Percentiles rank a stretch among this genome's conserved stretches.
These are phyloP conservation scores for Furcifer pardalis DNA, from an alignment of 2,797 vertebrate genomes.

Conservation along the genomic window DNA sequence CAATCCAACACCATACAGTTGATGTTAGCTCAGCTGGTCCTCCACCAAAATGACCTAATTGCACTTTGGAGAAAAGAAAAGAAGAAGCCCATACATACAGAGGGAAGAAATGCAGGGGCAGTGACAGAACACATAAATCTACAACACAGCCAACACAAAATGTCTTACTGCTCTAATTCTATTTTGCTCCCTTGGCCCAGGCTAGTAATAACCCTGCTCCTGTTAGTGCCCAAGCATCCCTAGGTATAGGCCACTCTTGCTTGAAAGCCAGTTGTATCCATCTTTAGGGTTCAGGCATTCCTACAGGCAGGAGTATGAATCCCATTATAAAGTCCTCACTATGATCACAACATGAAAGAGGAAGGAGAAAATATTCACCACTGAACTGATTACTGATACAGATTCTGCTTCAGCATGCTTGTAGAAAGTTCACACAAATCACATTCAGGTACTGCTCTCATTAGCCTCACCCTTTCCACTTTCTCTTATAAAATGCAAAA, in stretches of 20 bases:
- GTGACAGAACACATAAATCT: neutral
- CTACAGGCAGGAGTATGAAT: neutral
- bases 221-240: neutral
- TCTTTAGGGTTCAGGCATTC: neutral
- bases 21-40: no score
- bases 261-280: no score
- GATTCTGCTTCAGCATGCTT: neutral
- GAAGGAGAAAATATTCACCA: neutral
- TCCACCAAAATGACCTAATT: no score
- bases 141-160: neutral
- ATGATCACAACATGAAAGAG: neutral
- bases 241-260: no score
- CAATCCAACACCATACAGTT: no score
- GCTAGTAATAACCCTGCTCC: neutral
- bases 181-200: neutral
- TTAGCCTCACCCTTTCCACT: no score
- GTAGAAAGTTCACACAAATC: neutral
- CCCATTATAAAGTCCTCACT: neutral
- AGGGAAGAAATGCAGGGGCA: no score
- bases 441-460: no score
- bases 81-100: no score
- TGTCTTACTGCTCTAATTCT: neutral
- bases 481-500: no score
- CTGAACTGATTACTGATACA: neutral
- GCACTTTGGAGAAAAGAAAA: no score